Base-by-base conservation (phyloP, 2,113 vertebrate genomes). In the Butorides virescens region DNA sequence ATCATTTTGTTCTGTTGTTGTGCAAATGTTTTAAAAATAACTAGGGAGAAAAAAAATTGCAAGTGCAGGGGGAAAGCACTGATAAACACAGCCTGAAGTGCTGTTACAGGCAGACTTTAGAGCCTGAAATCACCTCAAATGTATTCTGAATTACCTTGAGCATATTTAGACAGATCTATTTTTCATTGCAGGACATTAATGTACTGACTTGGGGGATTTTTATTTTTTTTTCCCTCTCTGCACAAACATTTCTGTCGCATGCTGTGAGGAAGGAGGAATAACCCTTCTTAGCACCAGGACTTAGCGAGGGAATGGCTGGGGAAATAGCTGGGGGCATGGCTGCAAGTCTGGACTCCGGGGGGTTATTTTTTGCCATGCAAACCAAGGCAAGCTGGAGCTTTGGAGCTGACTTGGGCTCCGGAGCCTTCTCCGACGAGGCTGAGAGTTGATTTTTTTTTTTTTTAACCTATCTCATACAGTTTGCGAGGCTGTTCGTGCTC, bases 131-230 rank as follows among this genome's bases (percentile, higher is more conserved):
- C 94, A 91, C 93, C 93, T 98, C 91, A 95, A 79, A 96, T 96
- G 83, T 88, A 92, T 92, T 96, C 97, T 94, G 96, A 97, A 97
- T 96, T 98, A 97, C 93, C 93, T 95, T 96, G 96, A 97, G 93
- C 94, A 63, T 96, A 93, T 96, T 97, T 97, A 97, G 97, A 96
- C 90, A 96, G 94, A 91, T 90, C 87, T 95, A 92, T 95, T 91
- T 97, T 97, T 98, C 97, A 96, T 98, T 91, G 97, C 95, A 96
- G 90, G 90, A 95, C 96, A 93, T 97, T 97, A 97, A 97, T 97
- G 96, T 96, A 94, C 96, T 96, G 95, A 97, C 95, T 96, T 92
- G 87, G 74, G 90, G 78, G 94, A 94, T 91, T 96, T 94, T 91
- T 78, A 74, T 49, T 55, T 53, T 29, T 47, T 22, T 47, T 47